Base-by-base conservation (phyloP, 2,113 vertebrate genomes). In the Sterrhoptilus dennistouni region DNA sequence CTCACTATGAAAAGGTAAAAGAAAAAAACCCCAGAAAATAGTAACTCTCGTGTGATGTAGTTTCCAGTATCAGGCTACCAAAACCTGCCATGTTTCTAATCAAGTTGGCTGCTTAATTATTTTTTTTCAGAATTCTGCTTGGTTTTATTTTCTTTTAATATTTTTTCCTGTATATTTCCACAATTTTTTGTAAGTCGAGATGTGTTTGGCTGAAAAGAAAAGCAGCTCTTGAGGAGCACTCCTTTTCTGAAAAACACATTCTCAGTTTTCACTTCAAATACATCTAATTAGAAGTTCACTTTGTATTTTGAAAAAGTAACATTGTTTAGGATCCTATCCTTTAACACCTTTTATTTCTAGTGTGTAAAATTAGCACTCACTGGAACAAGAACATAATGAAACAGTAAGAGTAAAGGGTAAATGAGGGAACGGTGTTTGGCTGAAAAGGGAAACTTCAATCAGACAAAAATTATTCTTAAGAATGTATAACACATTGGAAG, bases 161-260 rank as follows among this genome's bases (percentile, higher is more conserved):
- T n/a, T 40, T 33, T n/a, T 64, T 56, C 5, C 12, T 31, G 12
- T 52, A 19, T 0, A 11, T 47, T 81, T 87, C 82, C 36, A 50
- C 11, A 38, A 2, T 28, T 7, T 85, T 90, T 76, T 22, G 6
- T 45, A 77, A 76, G 52, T 16, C 2, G 40, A 49, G 35, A 57
- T 61, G 13, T 40, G 14, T 42, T 36, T 68, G n/a, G 53, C 35
- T 69, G 27, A n/a, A 64, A 44, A 68, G 13, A 45, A 64, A 81
- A 49, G n/a, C 4, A n/a, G 0, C 2, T n/a, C 23, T 66, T 50
- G 40, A 63, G 38, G 25, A 82, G 29, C 4, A 36, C 0, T 52
- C 57, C 0, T 29, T 52, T 83, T 68, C 47, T 36, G 42, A 61
- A 89, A 77, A 61, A 18, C 6, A 2, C 5, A 3, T 44, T 40